Evolutionary conservation across 2,113 vertebrate genomes (phyloP).

Genomic region (Nerophis lumbriciformis): DNA sequence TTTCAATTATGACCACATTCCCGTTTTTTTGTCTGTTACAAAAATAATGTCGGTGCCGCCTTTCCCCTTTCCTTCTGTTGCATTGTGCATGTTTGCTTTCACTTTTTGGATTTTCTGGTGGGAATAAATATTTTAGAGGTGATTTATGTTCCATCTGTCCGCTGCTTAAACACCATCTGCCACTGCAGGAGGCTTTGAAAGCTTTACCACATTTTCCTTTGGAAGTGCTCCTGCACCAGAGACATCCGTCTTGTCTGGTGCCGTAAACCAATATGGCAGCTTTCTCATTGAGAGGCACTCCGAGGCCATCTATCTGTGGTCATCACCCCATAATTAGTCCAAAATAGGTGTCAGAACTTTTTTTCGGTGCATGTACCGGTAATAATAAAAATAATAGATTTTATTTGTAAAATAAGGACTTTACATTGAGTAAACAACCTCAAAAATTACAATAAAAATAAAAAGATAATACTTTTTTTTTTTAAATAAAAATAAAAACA

Average conservation of each 20-base stretch:
- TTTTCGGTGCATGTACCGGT: background rate
- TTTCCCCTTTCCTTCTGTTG: constrained; percentile 24
- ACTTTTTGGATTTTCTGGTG: constrained; percentile 40
- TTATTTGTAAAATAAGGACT: no score
- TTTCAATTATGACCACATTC: constrained; percentile 10
- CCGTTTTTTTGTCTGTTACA: constrained; percentile 11
- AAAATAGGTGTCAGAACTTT: background rate
- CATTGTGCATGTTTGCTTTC: constrained; percentile 35
- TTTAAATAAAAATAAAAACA: no score
- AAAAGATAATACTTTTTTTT: no score
- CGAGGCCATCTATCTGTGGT: constrained; percentile 1
- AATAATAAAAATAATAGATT: no score
- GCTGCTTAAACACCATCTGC: constrained; percentile 64
- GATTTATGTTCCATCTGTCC: constrained; percentile 63
- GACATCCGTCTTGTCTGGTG: constrained; percentile 19
- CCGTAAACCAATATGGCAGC: constrained; percentile 29
- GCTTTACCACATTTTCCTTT: constrained; percentile 43
- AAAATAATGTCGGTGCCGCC: constrained; percentile 29
- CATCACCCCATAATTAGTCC: background rate
- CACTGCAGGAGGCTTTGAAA: constrained; percentile 38
- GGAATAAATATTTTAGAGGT: constrained; percentile 59
- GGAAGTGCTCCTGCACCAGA: constrained; percentile 28
- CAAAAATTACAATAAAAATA: no score
- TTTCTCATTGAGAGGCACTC: constrained; percentile 16
- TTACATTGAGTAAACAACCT: no score